Conservation (phyloP, 1,140 invertebrate genomes). For the Platyscapa corneri region DNA sequence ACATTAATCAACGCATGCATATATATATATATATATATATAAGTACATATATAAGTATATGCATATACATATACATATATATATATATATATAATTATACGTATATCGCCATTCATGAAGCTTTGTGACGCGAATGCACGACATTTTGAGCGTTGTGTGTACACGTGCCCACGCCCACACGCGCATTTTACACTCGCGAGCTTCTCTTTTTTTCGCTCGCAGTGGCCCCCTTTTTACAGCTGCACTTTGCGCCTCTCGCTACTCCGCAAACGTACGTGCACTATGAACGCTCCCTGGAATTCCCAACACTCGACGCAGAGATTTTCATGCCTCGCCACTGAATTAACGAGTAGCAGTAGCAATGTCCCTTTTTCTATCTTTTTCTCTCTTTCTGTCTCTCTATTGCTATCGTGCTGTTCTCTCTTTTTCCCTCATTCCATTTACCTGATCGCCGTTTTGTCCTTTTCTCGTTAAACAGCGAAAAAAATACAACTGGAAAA, state of each 20-base stretch:
- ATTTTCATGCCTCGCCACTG: background rate
- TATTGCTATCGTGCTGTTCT: background rate
- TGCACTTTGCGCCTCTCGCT: slow-evolving; percentile 26
- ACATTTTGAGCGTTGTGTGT: background rate
- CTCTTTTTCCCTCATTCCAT: slow-evolving; percentile 21
- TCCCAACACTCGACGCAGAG: background rate
- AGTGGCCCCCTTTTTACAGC: slow-evolving; percentile 16
- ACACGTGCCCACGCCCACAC: too few relatives aligned
- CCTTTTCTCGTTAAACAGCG: slow-evolving; percentile 25
- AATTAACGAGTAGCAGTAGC: slow-evolving; percentile 30
- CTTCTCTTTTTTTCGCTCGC: background rate
- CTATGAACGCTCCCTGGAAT: background rate
- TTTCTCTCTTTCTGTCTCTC: background rate
- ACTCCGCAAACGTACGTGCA: background rate
- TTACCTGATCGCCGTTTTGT: background rate
- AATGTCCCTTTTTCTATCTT: background rate
- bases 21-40: background rate
- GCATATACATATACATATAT: too few relatives aligned
- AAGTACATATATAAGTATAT: background rate
- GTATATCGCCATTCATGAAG: background rate
- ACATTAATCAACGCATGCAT: background rate
- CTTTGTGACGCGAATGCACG: background rate
- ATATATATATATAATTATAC: slow-evolving; percentile 3
- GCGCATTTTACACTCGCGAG: background rate
- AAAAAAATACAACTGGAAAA: slow-evolving; percentile 1